These are phyloP conservation scores for Amyelois transitella DNA, from an alignment of 1,140 invertebrate genomes.

Conservation along the genomic window DNA sequence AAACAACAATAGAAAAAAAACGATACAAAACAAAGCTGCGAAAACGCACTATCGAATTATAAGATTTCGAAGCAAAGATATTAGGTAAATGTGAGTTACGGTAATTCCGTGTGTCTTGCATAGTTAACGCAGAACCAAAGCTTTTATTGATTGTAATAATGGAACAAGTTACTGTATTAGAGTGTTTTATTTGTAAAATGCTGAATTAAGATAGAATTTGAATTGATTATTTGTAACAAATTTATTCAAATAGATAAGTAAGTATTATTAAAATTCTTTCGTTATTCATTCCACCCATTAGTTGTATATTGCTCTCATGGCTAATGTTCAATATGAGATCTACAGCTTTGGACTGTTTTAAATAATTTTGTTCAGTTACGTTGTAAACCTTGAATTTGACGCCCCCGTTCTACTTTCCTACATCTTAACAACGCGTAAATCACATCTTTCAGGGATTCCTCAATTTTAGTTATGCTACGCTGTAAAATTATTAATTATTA, in stretches of 20 bases:
- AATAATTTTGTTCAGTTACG: constrained; percentile 49
- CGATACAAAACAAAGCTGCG: constrained; percentile 14
- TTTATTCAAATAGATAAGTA: too few relatives aligned
- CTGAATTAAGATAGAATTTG: too few relatives aligned
- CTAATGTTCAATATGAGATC: constrained; percentile 24
- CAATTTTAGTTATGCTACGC: constrained; percentile 56
- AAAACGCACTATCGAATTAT: too few relatives aligned
- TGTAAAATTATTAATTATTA: constrained; percentile 56
- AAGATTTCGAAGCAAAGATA: too few relatives aligned
- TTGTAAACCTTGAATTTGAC: constrained; percentile 53
- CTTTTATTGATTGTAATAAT: too few relatives aligned
- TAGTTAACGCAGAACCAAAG: too few relatives aligned
- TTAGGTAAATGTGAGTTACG: too few relatives aligned
- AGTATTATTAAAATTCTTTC: background rate
- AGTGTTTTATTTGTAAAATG: too few relatives aligned
- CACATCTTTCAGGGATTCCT: constrained; percentile 31
- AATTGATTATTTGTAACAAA: too few relatives aligned
- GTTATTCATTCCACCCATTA: constrained; percentile 8
- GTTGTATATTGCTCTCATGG: constrained; percentile 23
- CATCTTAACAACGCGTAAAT: constrained; percentile 57
- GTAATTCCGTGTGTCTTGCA: too few relatives aligned
- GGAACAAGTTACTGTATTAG: too few relatives aligned
- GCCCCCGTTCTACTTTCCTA: constrained; percentile 61
- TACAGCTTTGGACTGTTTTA: constrained; percentile 31
- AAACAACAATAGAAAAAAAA: constrained; percentile 20